Evolutionary conservation across 2,888 invertebrate genomes (phyloP), one percentile per base, ranked within the genome.

Genomic region (Lydus trimaculatus): DNA sequence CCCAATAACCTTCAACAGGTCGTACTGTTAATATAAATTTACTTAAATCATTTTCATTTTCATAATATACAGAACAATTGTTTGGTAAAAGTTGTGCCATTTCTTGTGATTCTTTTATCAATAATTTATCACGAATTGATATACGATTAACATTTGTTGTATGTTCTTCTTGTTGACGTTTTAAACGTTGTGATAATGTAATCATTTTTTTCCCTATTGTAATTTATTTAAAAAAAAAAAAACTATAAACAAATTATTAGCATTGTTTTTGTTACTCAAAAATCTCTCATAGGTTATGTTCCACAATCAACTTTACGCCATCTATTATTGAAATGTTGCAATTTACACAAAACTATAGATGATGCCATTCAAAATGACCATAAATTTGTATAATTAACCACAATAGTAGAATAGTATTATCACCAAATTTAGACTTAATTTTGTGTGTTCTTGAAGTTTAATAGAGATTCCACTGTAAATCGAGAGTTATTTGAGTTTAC

Each of bases 1-100:
- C 88, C 96, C 97, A 98, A 82, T 91, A 84, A 8, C 97, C 97
- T 85, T 96, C 95, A 76, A 94, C 93, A 2, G 96, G 95, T 67
- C 89, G 86, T 66, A 97, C 92, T 61, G 89, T 89, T 73, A 98
- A 87, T 56, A 88, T 87, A 84, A 98, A 96, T 80, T 93, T 92
- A 84, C 93, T 92, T 63, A 97, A 87, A 76, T 91, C 88, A 83
- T 96, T 91, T 36, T 94, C 94, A 85, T 97, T 93, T 67, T 92
- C 91, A 82, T 97, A 96, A 76, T 88, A 88, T 70, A 94, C 89
- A 81, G 90, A 89, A 86, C 96, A 96, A 15, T 94, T 93, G 67
- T 87, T 85, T 28, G 96, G 96, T 73, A 96, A 88, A 76, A 92
- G 91, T 82, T 94, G 93, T 78, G 94, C 91, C 93, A 97, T 92